These are phyloP conservation scores for Xyliphius kryptos DNA, from an alignment of 2,113 vertebrate genomes.

Conservation along the genomic window DNA sequence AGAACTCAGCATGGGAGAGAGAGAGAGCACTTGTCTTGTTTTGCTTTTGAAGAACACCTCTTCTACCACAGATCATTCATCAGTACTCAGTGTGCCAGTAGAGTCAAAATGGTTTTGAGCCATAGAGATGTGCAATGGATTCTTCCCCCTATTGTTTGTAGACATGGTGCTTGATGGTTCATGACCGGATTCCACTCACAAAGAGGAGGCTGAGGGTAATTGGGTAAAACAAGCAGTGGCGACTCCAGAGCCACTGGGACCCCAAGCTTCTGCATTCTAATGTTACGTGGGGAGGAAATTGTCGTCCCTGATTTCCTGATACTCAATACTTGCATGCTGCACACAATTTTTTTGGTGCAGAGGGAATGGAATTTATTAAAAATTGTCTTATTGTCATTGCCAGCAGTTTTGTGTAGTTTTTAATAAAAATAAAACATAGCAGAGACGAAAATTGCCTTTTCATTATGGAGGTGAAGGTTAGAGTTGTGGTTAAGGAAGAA, in stretches of 20 bases:
- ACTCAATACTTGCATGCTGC: slow-evolving; percentile 65
- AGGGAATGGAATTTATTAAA: slow-evolving; percentile 72
- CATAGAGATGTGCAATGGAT: neutral
- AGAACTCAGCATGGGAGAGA: slow-evolving; percentile 2
- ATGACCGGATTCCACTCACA: slow-evolving; percentile 69
- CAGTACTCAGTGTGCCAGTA: too few relatives aligned
- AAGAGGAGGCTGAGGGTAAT: slow-evolving; percentile 75
- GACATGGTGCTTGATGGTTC: slow-evolving; percentile 52
- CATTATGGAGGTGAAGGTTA: too few relatives aligned
- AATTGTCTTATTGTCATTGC: slow-evolving; percentile 73
- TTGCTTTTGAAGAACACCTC: too few relatives aligned
- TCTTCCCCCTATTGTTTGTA: slow-evolving; percentile 59
- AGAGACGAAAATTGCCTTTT: too few relatives aligned
- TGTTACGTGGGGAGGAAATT: slow-evolving; percentile 82
- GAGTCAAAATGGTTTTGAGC: too few relatives aligned
- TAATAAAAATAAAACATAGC: too few relatives aligned
- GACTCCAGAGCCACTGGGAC: slow-evolving; percentile 67
- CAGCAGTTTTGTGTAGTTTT: too few relatives aligned
- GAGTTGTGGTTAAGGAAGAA: too few relatives aligned
- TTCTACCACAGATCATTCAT: too few relatives aligned
- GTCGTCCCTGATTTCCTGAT: slow-evolving; percentile 85
- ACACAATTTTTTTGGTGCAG: slow-evolving; percentile 63
- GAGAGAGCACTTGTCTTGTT: too few relatives aligned
- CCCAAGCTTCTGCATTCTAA: slow-evolving; percentile 71
- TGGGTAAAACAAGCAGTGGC: slow-evolving; percentile 65